A percentile compares a stretch with the other conserved stretches of the same genome.
phyloP scores from a whole-genome alignment of 2,888 invertebrate species.

The Clusia tigrina region DNA sequence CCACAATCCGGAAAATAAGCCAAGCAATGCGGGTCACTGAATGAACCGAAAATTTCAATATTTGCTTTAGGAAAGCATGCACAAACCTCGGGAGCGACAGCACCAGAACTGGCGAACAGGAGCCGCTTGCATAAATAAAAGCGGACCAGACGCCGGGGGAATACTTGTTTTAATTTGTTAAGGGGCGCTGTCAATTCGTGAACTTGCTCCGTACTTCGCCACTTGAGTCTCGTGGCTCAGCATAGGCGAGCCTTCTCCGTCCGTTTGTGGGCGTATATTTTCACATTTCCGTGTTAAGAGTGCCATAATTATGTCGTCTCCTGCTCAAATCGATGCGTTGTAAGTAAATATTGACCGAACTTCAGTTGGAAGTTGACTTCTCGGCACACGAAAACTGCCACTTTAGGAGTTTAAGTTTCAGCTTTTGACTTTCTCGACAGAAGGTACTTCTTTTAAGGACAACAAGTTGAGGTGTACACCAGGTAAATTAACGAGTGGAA shows the following conservation, averaged over 20 bases:
- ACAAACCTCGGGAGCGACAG: background rate
- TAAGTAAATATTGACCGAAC: constrained; percentile 43
- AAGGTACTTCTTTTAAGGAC: too few relatives aligned
- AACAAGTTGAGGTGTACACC: too few relatives aligned
- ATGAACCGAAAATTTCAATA: constrained; percentile 49
- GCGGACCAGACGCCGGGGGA: too few relatives aligned
- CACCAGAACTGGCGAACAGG: too few relatives aligned
- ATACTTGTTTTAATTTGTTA: too few relatives aligned
- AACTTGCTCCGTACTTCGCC: too few relatives aligned
- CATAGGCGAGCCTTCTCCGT: constrained; percentile 21
- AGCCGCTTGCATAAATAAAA: too few relatives aligned
- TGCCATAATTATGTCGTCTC: constrained; percentile 50
- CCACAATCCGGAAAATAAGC: constrained; percentile 15
- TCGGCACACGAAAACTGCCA: constrained; percentile 36
- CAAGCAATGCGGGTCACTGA: constrained; percentile 42
- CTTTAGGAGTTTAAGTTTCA: too few relatives aligned
- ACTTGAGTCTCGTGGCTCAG: too few relatives aligned
- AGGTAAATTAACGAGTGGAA: too few relatives aligned
- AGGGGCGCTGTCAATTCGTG: too few relatives aligned
- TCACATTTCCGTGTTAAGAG: constrained; percentile 28
- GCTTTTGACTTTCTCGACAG: too few relatives aligned
- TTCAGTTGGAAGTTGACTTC: constrained; percentile 53
- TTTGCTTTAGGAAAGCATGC: constrained; percentile 43
- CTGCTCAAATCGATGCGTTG: constrained; percentile 42
- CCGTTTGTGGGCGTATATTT: constrained; percentile 13